These are phyloP conservation scores for Tenualosa ilisha DNA, from an alignment of 2,797 vertebrate genomes.

Conservation along the genomic window DNA sequence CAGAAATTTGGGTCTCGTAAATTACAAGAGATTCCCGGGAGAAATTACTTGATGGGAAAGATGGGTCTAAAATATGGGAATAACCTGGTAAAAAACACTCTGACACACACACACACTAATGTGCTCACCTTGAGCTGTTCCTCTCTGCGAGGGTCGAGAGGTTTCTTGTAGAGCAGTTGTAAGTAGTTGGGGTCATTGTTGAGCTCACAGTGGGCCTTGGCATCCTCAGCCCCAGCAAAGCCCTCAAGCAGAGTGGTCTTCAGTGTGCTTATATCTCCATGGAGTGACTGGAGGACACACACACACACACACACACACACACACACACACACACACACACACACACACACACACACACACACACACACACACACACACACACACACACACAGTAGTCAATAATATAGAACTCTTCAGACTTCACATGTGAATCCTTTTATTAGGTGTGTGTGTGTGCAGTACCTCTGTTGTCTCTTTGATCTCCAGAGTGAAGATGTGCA, in stretches of 20 bases:
- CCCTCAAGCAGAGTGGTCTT: slow-evolving; percentile 92
- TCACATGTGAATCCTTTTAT: too few relatives aligned
- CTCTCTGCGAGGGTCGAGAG: slow-evolving; percentile 92
- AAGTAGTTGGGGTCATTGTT: slow-evolving; percentile 82
- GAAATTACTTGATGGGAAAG: too few relatives aligned
- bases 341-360: not conserved
- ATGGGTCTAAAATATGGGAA: too few relatives aligned
- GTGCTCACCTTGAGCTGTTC: slow-evolving; percentile 88
- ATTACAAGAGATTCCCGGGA: too few relatives aligned
- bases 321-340: not conserved
- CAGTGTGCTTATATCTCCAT: slow-evolving; percentile 87
- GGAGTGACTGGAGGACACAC: slow-evolving; percentile 80
- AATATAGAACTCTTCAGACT: too few relatives aligned
- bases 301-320: not conserved
- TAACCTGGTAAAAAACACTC: not conserved
- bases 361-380: not conserved
- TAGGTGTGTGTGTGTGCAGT: slow-evolving; percentile 21
- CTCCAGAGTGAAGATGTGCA: slow-evolving; percentile 87
- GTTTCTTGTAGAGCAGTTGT: slow-evolving; percentile 91
- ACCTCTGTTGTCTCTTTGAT: slow-evolving; percentile 97
- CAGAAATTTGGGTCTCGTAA: too few relatives aligned
- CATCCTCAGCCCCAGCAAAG: slow-evolving; percentile 90
- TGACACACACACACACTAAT: not conserved
- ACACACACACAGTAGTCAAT: not conserved
- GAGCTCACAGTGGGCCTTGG: slow-evolving; percentile 82